Percentiles rank a stretch among this genome's conserved stretches.
These are phyloP conservation scores for Xiphophorus birchmanni DNA, from an alignment of 2,797 vertebrate genomes.

Conservation along the genomic window DNA sequence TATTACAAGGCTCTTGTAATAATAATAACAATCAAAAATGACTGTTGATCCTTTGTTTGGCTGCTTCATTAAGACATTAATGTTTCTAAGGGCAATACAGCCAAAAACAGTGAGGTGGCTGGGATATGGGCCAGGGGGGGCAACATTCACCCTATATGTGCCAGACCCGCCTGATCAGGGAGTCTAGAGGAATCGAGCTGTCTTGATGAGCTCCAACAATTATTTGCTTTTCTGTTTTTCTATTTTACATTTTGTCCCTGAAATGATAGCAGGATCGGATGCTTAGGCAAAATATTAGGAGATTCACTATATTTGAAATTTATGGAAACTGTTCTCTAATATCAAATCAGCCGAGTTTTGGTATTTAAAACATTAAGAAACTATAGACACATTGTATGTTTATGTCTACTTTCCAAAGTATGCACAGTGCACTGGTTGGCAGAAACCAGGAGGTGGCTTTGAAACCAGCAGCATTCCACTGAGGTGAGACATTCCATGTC, in stretches of 20 bases:
- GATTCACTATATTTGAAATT: neutral
- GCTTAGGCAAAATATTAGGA: neutral
- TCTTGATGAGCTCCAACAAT: neutral
- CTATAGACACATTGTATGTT: neutral
- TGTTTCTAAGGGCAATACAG: neutral
- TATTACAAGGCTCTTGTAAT: neutral
- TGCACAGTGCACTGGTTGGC: neutral
- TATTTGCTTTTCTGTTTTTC: neutral
- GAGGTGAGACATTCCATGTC: neutral
- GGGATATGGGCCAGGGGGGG: neutral
- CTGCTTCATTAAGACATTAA: neutral
- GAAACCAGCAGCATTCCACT: neutral
- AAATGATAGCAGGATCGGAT: neutral
- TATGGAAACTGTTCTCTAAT: neutral
- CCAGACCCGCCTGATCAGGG: neutral
- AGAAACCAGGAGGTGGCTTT: neutral
- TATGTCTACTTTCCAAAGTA: neutral
- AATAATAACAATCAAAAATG: neutral
- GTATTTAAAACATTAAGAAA: neutral
- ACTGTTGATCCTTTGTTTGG: neutral
- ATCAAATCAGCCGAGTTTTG: neutral
- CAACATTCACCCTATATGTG: neutral
- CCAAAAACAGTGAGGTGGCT: neutral
- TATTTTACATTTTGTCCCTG: neutral
- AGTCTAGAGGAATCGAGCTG: neutral